A percentile compares a stretch with the other conserved stretches of the same genome.
These are phyloP conservation scores for Desoria tigrina DNA, from an alignment of 2,888 invertebrate species.

Conservation along the genomic window DNA sequence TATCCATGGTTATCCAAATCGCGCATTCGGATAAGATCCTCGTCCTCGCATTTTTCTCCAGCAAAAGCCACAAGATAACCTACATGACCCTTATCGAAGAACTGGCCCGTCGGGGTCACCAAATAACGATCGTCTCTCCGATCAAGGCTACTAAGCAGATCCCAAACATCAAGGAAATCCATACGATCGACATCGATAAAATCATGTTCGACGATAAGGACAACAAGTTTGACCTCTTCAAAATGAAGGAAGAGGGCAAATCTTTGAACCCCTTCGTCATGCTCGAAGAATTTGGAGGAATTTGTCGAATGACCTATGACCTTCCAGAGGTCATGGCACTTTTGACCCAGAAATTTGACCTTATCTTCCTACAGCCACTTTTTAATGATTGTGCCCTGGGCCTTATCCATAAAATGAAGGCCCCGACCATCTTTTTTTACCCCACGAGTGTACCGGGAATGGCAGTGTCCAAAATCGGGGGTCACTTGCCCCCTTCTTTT, in stretches of 20 bases:
- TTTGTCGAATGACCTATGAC: slow-evolving; percentile 33
- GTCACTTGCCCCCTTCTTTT: slow-evolving; percentile 53
- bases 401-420: slow-evolving; percentile 51
- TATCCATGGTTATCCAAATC: no score
- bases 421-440: slow-evolving; percentile 56
- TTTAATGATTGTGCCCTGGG: slow-evolving; percentile 54
- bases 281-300: slow-evolving; percentile 12
- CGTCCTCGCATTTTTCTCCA: slow-evolving; percentile 60
- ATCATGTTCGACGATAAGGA: neutral
- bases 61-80: slow-evolving; percentile 61
- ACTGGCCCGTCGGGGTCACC: slow-evolving; percentile 61
- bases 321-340: slow-evolving; percentile 32
- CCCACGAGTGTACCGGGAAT: slow-evolving; percentile 23
- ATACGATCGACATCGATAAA: slow-evolving; percentile 29
- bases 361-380: slow-evolving; percentile 54
- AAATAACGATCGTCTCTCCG: slow-evolving; percentile 61
- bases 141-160: slow-evolving; percentile 57
- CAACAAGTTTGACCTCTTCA: slow-evolving; percentile 28
- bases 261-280: slow-evolving; percentile 24
- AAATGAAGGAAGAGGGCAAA: slow-evolving; percentile 24
- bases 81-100: slow-evolving; percentile 60
- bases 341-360: slow-evolving; percentile 48
- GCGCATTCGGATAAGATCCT: slow-evolving; percentile 57
- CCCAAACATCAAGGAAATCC: slow-evolving; percentile 55
- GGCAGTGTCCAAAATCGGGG: slow-evolving; percentile 32